Evolutionary conservation across 1,140 invertebrate genomes (phyloP).

Genomic region (Dermatophagoides farinae): DNA sequence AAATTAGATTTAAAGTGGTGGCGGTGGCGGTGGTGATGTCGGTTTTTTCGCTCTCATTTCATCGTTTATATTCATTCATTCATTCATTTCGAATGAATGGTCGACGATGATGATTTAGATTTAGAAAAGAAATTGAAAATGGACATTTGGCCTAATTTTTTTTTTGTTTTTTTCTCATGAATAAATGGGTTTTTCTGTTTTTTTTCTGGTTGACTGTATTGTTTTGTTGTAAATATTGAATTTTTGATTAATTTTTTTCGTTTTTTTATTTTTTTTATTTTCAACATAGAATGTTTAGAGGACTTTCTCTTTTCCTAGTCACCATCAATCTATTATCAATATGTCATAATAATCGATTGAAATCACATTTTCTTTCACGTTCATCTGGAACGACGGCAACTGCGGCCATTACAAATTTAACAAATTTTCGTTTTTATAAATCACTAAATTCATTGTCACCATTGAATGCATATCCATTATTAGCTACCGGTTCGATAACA

Average conservation of each 20-base stretch:
- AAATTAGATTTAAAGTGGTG: too few species aligned
- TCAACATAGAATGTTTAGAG: constrained; percentile 8
- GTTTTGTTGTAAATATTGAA: too few species aligned
- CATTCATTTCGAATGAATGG: too few species aligned
- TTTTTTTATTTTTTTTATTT: background rate
- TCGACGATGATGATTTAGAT: too few species aligned
- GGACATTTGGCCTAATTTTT: too few species aligned
- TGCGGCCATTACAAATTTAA: background rate
- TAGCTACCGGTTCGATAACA: background rate
- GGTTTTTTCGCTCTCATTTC: too few species aligned
- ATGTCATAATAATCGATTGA: background rate
- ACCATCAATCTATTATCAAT: background rate
- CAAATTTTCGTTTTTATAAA: background rate
- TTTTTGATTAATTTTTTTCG: background rate
- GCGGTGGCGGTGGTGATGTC: too few species aligned
- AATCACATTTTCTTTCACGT: background rate
- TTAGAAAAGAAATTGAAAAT: too few species aligned
- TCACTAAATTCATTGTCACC: background rate
- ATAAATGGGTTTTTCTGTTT: too few species aligned
- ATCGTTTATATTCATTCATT: too few species aligned
- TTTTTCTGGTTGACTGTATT: too few species aligned
- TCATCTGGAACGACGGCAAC: background rate
- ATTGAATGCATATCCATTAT: background rate
- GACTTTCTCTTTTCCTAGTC: constrained; percentile 9
- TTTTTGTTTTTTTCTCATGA: too few species aligned